These are phyloP conservation scores for Poecilus cupreus DNA, from an alignment of 2,888 invertebrate genomes.

Conservation along the genomic window DNA sequence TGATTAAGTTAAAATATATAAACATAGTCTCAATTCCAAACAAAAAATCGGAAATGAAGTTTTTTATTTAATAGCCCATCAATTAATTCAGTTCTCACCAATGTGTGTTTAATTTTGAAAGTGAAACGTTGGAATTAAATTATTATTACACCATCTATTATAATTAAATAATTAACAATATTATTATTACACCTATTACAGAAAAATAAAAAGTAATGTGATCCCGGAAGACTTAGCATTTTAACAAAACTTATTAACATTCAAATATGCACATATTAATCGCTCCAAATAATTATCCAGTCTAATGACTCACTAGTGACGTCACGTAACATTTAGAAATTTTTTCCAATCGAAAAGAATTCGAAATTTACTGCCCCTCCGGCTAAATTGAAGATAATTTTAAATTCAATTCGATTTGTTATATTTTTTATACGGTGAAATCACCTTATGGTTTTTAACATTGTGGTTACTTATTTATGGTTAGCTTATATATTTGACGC, in stretches of 20 bases:
- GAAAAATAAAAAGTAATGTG: constrained; percentile 7
- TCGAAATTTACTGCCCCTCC: not conserved
- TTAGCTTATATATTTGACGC: not conserved
- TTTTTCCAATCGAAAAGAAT: constrained; percentile 13
- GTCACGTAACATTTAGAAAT: constrained; percentile 38
- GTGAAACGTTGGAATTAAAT: constrained; percentile 15
- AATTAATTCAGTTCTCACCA: constrained; percentile 37
- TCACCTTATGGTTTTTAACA: not conserved
- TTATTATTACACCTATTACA: not conserved
- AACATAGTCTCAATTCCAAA: not conserved
- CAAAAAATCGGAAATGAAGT: constrained; percentile 34
- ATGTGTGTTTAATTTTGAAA: constrained; percentile 27
- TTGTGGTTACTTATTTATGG: not conserved
- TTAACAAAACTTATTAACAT: constrained; percentile 7
- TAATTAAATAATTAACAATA: constrained; percentile 19
- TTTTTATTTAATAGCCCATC: constrained; percentile 7
- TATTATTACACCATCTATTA: constrained; percentile 4
- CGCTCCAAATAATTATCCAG: constrained; percentile 34
- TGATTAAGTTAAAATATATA: not conserved
- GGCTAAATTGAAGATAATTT: not conserved
- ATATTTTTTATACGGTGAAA: not conserved
- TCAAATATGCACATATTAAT: constrained; percentile 8
- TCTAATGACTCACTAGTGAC: constrained; percentile 29
- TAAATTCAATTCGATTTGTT: not conserved
- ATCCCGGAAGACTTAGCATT: not conserved